A percentile compares a stretch with the other conserved stretches of the same genome.
These are phyloP conservation scores for Xestia ashworthii DNA, from an alignment of 2,888 invertebrate species.

Conservation along the genomic window DNA sequence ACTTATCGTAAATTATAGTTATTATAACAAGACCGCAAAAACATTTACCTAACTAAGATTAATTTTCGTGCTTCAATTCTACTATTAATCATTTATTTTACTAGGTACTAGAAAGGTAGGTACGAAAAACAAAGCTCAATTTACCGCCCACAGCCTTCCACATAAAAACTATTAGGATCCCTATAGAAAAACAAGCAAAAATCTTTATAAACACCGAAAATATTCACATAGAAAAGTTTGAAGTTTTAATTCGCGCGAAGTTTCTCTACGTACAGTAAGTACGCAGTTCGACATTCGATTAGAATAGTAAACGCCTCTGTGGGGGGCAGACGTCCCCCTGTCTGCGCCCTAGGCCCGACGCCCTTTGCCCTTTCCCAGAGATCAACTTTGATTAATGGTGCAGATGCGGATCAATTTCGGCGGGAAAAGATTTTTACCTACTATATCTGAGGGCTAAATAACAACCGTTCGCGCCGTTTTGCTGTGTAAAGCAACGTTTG, in stretches of 20 bases:
- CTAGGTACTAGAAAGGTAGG: background rate
- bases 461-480: no score
- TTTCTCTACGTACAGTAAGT: conserved; percentile 49
- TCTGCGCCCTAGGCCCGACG: conserved; percentile 71
- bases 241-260: conserved; percentile 64
- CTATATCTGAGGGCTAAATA: background rate
- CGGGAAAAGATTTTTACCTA: conserved; percentile 44
- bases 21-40: background rate
- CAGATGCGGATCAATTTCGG: conserved; percentile 52
- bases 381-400: conserved; percentile 59
- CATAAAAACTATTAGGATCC: background rate
- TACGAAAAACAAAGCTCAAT: background rate
- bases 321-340: conserved; percentile 72
- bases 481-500: background rate
- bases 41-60: conserved; percentile 4
- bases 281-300: conserved; percentile 70
- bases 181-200: background rate
- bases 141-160: background rate
- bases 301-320: conserved; percentile 73
- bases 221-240: conserved; percentile 32
- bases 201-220: conserved; percentile 6
- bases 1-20: background rate
- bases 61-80: conserved; percentile 1
- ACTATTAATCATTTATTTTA: conserved; percentile 26
- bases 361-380: conserved; percentile 80